Conservation (phyloP, 2,888 invertebrate genomes). For the Polyommatus iphigenia region DNA sequence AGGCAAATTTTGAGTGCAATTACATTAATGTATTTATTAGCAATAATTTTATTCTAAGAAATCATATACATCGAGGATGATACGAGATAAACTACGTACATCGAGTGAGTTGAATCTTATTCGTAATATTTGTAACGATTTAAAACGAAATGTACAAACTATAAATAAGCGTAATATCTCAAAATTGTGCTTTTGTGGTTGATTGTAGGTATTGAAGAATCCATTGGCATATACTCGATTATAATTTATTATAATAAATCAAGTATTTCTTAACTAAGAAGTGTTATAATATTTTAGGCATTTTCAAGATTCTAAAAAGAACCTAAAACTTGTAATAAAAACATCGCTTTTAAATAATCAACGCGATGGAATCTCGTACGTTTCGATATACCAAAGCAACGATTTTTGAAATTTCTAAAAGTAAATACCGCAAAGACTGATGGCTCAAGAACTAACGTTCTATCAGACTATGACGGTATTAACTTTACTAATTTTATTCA, state of each 20-base stretch:
- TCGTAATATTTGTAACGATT: background rate
- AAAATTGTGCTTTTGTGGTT: conserved; percentile 6
- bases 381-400: conserved; percentile 31
- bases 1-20: conserved; percentile 80
- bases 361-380: conserved; percentile 3
- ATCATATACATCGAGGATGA: conserved; percentile 43
- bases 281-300: background rate
- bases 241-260: background rate
- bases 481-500: conserved; percentile 46
- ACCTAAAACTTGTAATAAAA: background rate
- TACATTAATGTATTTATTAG: conserved; percentile 69
- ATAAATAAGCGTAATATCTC: conserved; percentile 14
- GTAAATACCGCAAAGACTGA: conserved; percentile 70
- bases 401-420: conserved; percentile 10
- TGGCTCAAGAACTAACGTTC: conserved; percentile 76
- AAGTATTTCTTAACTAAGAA: background rate
- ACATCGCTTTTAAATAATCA: background rate
- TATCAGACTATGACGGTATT: conserved; percentile 70
- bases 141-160: conserved; percentile 1
- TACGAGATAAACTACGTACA: conserved; percentile 27
- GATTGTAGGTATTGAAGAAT: background rate
- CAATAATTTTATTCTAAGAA: conserved; percentile 62
- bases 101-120: conserved; percentile 34
- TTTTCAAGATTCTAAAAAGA: background rate
- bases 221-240: conserved; percentile 13